Base-by-base conservation (phyloP, 2,797 vertebrate genomes). In the Malurus splendens region DNA sequence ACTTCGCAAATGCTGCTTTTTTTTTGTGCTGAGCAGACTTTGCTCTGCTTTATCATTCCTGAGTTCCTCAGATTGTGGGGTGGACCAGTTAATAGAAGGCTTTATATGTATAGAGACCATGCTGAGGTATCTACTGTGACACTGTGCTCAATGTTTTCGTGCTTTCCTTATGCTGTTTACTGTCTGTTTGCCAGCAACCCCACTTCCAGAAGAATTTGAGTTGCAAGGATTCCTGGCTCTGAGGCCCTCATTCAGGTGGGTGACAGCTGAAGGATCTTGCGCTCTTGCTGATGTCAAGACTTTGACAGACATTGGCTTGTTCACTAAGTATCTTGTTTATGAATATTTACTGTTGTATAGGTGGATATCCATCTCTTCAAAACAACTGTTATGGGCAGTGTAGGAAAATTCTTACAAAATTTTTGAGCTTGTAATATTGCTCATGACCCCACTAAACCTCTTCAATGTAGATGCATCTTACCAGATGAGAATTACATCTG, bases 151-250 rank as follows among this genome's bases (percentile, higher is more conserved):
- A 2, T 81, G 22, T 22, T 41, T 80, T 80, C 12, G 23, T 78
- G 11, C 45, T 87, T 90, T 82, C 70, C n/a, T 91, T 42, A 82
- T 9, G 3, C 76, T 89, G 30, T 94, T 93, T 93, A 5, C 23
- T 65, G 5, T 95, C 44, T 94, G 13, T 94, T 80, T 78, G 82
- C 30, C 95, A 99, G 99, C 96, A 82, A 98, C 96, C 44, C 99
- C 99, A 2, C 98, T 99, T 96, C 99, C 99, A n/a, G 99, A 99
- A 95, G 99, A 99, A 95, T 99, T 99, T 97, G 99, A 99, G 93
- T 95, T 99, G 76, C 99, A 99, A 96, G 99, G 99, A 65, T 99
- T 99, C 96, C 87, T 99, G 96, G 99, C 99, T 64, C 97, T 99
- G 81, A 98, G 99, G 55, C 99, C 99, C 8, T 98, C 99, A 2